Percentiles rank a stretch among this genome's conserved stretches.
Conservation (phyloP, 92 coral and sea anemone genomes). For the Hydrozoanthus gracilis region DNA sequence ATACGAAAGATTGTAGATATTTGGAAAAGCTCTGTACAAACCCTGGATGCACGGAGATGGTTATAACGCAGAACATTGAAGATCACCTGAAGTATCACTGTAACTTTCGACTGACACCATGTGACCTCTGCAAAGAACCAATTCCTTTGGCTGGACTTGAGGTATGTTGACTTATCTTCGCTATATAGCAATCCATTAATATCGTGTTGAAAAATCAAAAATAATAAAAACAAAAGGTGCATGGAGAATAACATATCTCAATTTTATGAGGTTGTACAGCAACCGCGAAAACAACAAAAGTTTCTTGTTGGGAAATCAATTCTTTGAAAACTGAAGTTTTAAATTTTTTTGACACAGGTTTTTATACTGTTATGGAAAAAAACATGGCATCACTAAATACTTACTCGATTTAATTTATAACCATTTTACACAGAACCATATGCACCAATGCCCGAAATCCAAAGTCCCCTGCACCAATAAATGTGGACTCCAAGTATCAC, state of each 20-base stretch:
- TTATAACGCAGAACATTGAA: conserved; percentile 30
- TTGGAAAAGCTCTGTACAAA: conserved; percentile 47
- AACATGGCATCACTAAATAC: too few relatives aligned
- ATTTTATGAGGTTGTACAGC: too few relatives aligned
- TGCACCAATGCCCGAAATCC: conserved; percentile 40
- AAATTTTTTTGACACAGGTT: too few relatives aligned
- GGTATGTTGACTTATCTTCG: conserved; percentile 20
- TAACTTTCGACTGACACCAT: conserved; percentile 42
- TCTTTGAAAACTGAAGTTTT: too few relatives aligned
- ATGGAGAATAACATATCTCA: too few relatives aligned
- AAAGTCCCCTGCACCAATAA: conserved; percentile 39
- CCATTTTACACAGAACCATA: conserved; percentile 32
- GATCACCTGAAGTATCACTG: conserved; percentile 49
- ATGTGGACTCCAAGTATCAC: conserved; percentile 62
- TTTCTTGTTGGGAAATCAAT: too few relatives aligned
- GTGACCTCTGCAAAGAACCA: conserved; percentile 45
- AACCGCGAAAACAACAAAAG: too few relatives aligned
- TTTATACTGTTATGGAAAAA: too few relatives aligned
- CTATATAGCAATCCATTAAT: background rate
- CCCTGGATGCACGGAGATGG: conserved; percentile 46
- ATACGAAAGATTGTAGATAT: conserved; percentile 40
- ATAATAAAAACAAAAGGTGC: background rate
- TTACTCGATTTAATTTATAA: background rate
- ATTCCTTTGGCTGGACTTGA: conserved; percentile 19
- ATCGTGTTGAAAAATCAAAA: background rate